Evolutionary conservation across 2,888 invertebrate species (phyloP), one percentile per base, ranked within the genome.

Genomic region (Panzeria rudis): DNA sequence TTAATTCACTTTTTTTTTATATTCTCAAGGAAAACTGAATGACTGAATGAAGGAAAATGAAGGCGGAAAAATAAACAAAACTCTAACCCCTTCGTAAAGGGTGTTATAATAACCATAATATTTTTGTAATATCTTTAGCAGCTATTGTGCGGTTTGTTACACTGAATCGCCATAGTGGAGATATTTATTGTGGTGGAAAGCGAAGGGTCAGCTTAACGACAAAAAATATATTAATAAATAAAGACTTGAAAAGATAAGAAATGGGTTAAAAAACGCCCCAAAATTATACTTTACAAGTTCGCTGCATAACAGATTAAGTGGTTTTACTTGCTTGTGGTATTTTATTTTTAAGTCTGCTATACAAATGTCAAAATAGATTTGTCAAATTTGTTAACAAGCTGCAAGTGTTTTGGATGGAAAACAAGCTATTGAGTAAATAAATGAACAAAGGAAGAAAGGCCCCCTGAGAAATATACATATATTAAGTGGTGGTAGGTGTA

Each of bases 351-450:
- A 73, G 64, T 38, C 47, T 68, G 25, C 79, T 76, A 59, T 32
- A 66, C 41, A 80, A 75, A 66, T 91, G 90, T 89, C 90, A 90
- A 88, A 90, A 88, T 88, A 89, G 86, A 88, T 89, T 90, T 90
- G 88, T 89, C 90, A 91, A 90, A 90, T 89, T 90, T 87, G 86
- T 88, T 90, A 88, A 89, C 89, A 88, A 88, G 72, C 79, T 66
- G 6, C 23, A 13, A 66, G 0, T 32, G 61, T 4, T 44, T 50
- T 25, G 20, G 8, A 41, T n/a, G 47, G 17, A 62, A 54, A 62
- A 61, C 15, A 73, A 62, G 80, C 69, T 73, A 69, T 73, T n/a
- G 59, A 4, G 5, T 29, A 29, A 17, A 0, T 20, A 35, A 38
- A 59, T 79, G 23, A 11, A 38, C 2, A 15, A 38, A 11, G 6